A percentile compares a stretch with the other conserved stretches of the same genome.
These are phyloP conservation scores for Corvus cornix DNA, from an alignment of 2,113 vertebrate species.

Conservation along the genomic window DNA sequence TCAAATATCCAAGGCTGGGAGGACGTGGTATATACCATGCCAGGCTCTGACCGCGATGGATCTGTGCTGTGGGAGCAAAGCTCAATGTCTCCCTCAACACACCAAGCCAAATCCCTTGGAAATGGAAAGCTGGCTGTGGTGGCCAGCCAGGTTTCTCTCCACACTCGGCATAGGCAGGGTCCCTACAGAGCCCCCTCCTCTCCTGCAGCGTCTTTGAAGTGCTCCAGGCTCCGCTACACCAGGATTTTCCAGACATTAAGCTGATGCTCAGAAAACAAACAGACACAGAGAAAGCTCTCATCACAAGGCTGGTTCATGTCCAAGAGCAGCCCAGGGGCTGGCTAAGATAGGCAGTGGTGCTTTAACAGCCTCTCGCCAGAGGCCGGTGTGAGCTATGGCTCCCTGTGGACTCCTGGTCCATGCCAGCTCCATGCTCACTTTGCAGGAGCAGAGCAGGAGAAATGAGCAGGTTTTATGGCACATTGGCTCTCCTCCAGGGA, in stretches of 20 bases:
- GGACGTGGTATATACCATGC: rapidly evolving
- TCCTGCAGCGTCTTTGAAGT: not conserved
- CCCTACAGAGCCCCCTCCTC: not conserved
- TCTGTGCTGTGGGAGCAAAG: not conserved
- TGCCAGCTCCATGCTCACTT: not conserved
- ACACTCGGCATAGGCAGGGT: not conserved
- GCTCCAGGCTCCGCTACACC: not conserved
- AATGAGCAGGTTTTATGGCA: not conserved
- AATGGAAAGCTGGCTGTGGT: not conserved
- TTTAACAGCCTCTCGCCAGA: not conserved
- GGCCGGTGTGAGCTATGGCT: not conserved
- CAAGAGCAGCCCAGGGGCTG: not conserved
- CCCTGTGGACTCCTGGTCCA: not conserved
- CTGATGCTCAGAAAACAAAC: not conserved
- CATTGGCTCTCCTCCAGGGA: not conserved
- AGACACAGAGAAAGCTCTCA: not conserved
- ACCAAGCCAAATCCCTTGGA: not conserved
- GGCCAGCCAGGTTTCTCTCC: not conserved
- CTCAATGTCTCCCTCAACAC: not conserved
- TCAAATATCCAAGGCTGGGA: not conserved
- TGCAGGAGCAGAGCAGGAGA: not conserved
- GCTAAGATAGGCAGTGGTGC: not conserved
- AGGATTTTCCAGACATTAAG: slow-evolving; percentile 32
- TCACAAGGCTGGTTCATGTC: not conserved
- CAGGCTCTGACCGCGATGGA: not conserved